These are phyloP conservation scores for Cheirogaleus medius DNA, from an alignment of 2,113 vertebrate species.

Conservation along the genomic window DNA sequence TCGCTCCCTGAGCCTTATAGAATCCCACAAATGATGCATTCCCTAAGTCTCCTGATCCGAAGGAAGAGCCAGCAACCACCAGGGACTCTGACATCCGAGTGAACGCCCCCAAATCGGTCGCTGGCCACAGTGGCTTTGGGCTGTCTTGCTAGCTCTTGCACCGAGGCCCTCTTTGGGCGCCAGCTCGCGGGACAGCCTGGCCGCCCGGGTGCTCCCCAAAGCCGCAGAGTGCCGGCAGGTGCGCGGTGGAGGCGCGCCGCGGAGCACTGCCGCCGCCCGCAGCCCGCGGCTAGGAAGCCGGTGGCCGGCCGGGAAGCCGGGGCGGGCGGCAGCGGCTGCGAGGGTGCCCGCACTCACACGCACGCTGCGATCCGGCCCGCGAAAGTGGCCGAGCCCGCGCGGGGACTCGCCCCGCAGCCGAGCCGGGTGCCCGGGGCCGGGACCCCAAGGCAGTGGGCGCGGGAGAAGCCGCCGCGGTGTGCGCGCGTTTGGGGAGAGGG, in stretches of 20 bases:
- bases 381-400: constrained; percentile 38
- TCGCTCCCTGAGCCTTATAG: neutral
- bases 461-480: neutral
- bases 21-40: neutral
- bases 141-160: neutral
- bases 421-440: neutral
- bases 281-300: neutral
- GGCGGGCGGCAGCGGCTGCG: neutral
- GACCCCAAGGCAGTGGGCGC: neutral
- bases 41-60: neutral
- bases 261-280: neutral
- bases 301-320: neutral
- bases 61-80: neutral
- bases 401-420: neutral
- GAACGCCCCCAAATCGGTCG: constrained; percentile 44
- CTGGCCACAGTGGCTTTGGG: neutral
- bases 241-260: constrained; percentile 31
- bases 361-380: neutral
- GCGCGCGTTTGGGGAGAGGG: constrained; percentile 1
- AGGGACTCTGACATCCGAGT: neutral
- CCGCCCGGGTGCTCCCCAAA: neutral
- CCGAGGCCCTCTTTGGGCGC: neutral
- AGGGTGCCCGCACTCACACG: neutral
- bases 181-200: constrained; percentile 2
- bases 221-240: constrained; percentile 62